Conservation (phyloP, 2,888 invertebrate genomes). For the Philhelius pedissequus region DNA sequence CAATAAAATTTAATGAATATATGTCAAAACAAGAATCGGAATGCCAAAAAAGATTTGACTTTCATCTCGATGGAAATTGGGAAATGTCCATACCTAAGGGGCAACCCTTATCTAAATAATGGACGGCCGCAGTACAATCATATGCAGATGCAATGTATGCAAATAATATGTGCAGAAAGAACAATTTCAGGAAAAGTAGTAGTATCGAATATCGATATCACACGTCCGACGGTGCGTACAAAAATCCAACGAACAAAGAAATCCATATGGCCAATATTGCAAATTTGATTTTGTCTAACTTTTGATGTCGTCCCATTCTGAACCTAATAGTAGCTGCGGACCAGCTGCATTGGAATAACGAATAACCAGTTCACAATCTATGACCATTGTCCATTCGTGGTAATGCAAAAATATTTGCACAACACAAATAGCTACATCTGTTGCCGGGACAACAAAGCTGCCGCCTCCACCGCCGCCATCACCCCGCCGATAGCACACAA, state of each 20-base stretch:
- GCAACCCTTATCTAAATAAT: too few species aligned
- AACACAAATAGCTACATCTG: constrained; percentile 61
- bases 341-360: constrained; percentile 21
- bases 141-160: neutral
- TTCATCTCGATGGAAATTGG: too few species aligned
- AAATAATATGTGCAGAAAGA: constrained; percentile 15
- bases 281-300: constrained; percentile 25
- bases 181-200: constrained; percentile 17
- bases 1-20: too few species aligned
- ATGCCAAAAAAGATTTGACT: too few species aligned
- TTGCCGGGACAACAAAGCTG: constrained; percentile 37
- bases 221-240: constrained; percentile 23
- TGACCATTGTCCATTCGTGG: constrained; percentile 29
- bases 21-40: too few species aligned
- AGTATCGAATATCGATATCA: neutral
- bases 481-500: constrained; percentile 41
- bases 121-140: neutral
- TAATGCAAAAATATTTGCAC: constrained; percentile 23
- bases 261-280: constrained; percentile 10
- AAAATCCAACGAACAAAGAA: neutral
- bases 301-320: neutral
- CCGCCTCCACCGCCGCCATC: too few species aligned
- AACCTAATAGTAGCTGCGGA: neutral
- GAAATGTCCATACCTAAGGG: too few species aligned
- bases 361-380: constrained; percentile 26